Percentiles rank a stretch among this genome's conserved stretches.
Conservation (phyloP, 2,113 vertebrate genomes). For the Ploceus nigricollis region DNA sequence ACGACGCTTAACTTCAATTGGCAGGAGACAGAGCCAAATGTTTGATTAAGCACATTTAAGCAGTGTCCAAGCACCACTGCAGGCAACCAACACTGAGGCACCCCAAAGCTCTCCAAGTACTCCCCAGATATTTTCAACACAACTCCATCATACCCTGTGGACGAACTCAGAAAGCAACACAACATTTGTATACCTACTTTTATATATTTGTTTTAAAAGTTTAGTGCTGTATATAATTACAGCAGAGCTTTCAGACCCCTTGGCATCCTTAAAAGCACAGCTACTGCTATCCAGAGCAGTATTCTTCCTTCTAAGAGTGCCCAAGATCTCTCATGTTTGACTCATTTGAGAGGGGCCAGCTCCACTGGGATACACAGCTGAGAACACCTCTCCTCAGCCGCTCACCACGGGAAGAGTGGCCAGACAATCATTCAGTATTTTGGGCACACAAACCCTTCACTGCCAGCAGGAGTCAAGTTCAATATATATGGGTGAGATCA, state of each 20-base stretch:
- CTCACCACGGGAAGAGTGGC: not conserved
- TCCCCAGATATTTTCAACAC: not conserved
- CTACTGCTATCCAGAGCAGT: not conserved
- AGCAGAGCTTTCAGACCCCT: not conserved
- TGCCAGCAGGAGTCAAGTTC: not conserved
- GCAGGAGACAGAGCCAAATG: not conserved
- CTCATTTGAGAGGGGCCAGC: not conserved
- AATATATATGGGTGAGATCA: not conserved
- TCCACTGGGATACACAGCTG: not conserved
- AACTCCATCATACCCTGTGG: not conserved
- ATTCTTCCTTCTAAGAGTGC: not conserved
- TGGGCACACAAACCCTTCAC: not conserved
- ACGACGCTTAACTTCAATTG: fast-evolving
- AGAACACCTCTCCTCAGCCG: not conserved
- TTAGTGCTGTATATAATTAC: not conserved
- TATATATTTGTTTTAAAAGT: not conserved
- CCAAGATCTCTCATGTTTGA: fast-evolving
- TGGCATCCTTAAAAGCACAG: not conserved
- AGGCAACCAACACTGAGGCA: not conserved
- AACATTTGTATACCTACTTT: not conserved
- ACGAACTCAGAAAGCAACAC: not conserved
- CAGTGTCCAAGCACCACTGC: not conserved
- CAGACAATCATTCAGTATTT: not conserved
- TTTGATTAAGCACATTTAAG: not conserved
- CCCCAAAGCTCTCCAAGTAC: not conserved